Evolutionary conservation across 2,113 vertebrate genomes (phyloP).

Genomic region (Lepisosteus osseus): DNA sequence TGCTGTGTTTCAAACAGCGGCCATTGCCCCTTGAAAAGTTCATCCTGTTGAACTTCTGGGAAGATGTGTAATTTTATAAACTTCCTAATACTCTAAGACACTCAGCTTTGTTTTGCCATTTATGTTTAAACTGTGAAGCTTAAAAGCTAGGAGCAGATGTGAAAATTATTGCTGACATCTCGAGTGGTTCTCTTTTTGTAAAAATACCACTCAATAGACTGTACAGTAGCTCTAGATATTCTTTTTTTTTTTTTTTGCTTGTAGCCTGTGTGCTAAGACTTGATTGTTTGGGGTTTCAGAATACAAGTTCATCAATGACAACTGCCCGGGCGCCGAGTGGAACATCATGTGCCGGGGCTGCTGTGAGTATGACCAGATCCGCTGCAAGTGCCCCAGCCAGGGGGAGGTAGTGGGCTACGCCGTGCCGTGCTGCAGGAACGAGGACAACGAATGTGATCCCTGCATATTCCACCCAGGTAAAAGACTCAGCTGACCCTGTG

Average conservation of each 20-base stretch:
- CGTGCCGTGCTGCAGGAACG: constrained; percentile 93
- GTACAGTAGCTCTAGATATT: neutral
- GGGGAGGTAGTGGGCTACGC: constrained; percentile 88
- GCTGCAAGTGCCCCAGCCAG: constrained; percentile 84
- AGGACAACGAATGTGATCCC: constrained; percentile 90
- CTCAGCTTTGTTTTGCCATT: too few relatives aligned
- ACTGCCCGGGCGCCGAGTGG: constrained; percentile 93
- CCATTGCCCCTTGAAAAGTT: too few relatives aligned
- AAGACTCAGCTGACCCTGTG: neutral
- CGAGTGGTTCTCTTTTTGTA: too few relatives aligned
- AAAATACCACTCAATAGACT: too few relatives aligned
- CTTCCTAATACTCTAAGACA: neutral
- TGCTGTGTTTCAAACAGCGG: too few relatives aligned
- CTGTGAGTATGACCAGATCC: constrained; percentile 90
- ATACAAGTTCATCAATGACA: constrained; percentile 85
- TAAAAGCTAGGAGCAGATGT: too few relatives aligned
- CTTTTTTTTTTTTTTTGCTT: neutral
- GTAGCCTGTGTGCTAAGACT: constrained; percentile 5
- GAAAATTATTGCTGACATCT: too few relatives aligned
- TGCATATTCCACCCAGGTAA: constrained; percentile 95
- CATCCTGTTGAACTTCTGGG: too few relatives aligned
- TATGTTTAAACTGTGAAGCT: too few relatives aligned
- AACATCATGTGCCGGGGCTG: constrained; percentile 93
- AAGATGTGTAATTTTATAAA: neutral
- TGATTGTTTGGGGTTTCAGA: constrained; percentile 58